These are phyloP conservation scores for Pangasianodon hypophthalmus DNA, from an alignment of 2,113 vertebrate species.

Conservation along the genomic window DNA sequence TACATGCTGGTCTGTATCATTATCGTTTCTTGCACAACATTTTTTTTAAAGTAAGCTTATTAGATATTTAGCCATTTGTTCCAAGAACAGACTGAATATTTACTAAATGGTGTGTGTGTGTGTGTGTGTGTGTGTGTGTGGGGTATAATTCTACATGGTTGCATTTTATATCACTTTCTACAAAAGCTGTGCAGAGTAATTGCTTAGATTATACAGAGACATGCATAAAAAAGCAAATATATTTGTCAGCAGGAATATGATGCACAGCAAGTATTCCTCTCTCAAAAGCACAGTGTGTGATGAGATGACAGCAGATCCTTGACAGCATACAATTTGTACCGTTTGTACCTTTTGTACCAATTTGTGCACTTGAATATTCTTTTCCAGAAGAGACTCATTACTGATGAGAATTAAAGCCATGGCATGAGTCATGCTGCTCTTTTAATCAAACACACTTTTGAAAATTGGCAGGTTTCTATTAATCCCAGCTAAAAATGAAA, in stretches of 20 bases:
- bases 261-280: background rate
- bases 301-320: background rate
- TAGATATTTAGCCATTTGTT: background rate
- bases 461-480: conserved; percentile 21
- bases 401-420: background rate
- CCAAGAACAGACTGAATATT: background rate
- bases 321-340: conserved; percentile 8
- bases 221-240: background rate
- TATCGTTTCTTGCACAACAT: background rate
- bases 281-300: conserved; percentile 15
- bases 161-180: background rate
- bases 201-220: background rate
- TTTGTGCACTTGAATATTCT: background rate
- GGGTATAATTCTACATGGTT: background rate
- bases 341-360: no score
- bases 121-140: background rate
- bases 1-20: background rate
- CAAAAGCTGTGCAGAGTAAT: background rate
- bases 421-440: conserved; percentile 21
- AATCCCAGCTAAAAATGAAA: conserved; percentile 32
- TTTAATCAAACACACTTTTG: conserved; percentile 35
- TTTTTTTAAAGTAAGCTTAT: background rate
- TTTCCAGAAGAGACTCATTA: background rate
- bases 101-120: background rate
- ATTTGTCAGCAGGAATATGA: conserved; percentile 9